Percentiles rank a stretch among this genome's conserved stretches.
phyloP scores from a whole-genome alignment of 2,888 invertebrate genomes.

The Stratiomys singularior region DNA sequence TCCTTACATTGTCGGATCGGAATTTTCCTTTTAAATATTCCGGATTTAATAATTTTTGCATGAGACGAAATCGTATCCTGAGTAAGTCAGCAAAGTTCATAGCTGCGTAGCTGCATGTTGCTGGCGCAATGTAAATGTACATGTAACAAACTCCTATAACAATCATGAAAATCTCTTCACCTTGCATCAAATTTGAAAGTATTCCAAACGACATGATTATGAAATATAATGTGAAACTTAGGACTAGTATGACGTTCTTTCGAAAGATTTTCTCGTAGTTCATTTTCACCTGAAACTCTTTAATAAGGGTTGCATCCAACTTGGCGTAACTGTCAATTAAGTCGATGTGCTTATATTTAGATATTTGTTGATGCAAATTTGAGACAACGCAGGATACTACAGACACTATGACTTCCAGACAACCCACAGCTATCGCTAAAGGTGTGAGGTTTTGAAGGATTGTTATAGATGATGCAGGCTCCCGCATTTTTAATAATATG shows the following conservation, averaged over 20 bases:
- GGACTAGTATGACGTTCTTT: conserved; percentile 26
- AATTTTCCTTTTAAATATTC: conserved; percentile 6
- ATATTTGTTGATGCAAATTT: not conserved
- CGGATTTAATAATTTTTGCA: conserved; percentile 26
- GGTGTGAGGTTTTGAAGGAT: not conserved
- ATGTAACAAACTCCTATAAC: conserved; percentile 11
- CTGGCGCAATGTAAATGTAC: conserved; percentile 6
- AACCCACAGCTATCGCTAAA: conserved; percentile 6
- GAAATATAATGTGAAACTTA: conserved; percentile 1
- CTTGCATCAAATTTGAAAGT: not conserved
- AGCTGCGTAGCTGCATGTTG: conserved; percentile 6
- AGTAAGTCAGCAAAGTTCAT: conserved; percentile 44
- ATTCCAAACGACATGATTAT: not conserved
- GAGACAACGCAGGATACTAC: conserved; percentile 13
- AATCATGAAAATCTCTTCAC: not conserved
- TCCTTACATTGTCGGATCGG: not conserved
- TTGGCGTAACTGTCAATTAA: conserved; percentile 16
- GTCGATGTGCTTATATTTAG: conserved; percentile 29
- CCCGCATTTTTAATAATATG: not conserved
- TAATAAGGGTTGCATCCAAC: conserved; percentile 27
- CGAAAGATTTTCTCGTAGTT: conserved; percentile 38
- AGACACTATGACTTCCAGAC: conserved; percentile 24
- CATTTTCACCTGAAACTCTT: conserved; percentile 43
- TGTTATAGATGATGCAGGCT: not conserved
- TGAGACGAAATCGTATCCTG: conserved; percentile 29